A percentile compares a stretch with the other conserved stretches of the same genome.
These are phyloP conservation scores for Diaphora mendica DNA, from an alignment of 2,888 invertebrate species.

Conservation along the genomic window DNA sequence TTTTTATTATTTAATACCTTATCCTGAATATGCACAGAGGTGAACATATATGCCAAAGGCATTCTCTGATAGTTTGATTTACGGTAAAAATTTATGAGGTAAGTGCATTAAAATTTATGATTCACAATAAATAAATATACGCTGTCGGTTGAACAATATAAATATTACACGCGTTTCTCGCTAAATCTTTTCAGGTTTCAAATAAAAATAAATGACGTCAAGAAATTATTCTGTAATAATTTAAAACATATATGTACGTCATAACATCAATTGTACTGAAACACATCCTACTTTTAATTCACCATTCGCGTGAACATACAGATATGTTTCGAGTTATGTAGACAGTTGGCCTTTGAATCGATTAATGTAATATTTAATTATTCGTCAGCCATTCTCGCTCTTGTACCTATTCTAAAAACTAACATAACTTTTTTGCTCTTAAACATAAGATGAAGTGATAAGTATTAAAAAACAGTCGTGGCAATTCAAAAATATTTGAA, in stretches of 20 bases:
- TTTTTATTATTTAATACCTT: background rate
- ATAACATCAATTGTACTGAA: slow-evolving; percentile 8
- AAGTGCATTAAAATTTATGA: background rate
- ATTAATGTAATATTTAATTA: slow-evolving; percentile 11
- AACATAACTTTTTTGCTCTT: slow-evolving; percentile 17
- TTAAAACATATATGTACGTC: slow-evolving; percentile 8
- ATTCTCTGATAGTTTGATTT: background rate
- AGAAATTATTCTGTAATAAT: background rate
- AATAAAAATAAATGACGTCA: slow-evolving; percentile 13
- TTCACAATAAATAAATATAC: background rate
- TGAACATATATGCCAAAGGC: no score
- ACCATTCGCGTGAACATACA: slow-evolving; percentile 21
- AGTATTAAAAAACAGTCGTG: background rate
- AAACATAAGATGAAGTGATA: background rate
- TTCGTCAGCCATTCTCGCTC: no score
- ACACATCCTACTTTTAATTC: slow-evolving; percentile 8
- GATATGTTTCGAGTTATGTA: slow-evolving; percentile 13
- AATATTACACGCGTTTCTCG: background rate
- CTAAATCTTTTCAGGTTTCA: background rate
- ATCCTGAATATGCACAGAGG: no score
- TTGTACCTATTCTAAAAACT: no score
- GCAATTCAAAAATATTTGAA: background rate
- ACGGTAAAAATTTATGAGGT: background rate
- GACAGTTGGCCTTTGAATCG: slow-evolving; percentile 21
- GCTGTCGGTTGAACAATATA: background rate